phyloP scores from a whole-genome alignment of 2,888 invertebrate species.

The Eupithecia vulgata region DNA sequence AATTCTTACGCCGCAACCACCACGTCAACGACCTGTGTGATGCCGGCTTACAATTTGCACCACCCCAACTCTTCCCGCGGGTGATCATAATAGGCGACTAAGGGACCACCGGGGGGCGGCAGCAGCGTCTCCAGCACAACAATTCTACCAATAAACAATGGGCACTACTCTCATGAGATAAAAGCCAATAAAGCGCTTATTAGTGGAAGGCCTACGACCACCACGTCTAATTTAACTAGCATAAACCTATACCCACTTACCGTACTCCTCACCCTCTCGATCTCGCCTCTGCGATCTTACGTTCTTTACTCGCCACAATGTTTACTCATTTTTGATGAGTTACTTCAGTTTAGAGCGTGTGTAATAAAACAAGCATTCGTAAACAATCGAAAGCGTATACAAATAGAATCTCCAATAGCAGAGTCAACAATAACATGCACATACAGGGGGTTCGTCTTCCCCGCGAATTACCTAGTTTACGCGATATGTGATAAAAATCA shows the following conservation, averaged over 20 bases:
- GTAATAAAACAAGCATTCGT: slow-evolving; percentile 3
- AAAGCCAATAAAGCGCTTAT: too few species aligned
- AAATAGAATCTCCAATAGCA: neutral
- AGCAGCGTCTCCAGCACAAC: too few species aligned
- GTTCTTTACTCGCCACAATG: neutral
- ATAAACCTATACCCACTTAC: neutral
- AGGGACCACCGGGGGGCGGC: too few species aligned
- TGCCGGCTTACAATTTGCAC: too few species aligned
- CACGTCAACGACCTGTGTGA: too few species aligned
- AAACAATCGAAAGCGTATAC: neutral
- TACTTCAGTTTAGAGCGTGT: neutral
- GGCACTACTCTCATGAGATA: too few species aligned
- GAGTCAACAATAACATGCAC: neutral
- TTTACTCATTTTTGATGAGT: neutral
- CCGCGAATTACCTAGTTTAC: neutral
- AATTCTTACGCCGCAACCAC: neutral
- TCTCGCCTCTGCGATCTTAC: neutral
- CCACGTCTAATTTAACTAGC: neutral
- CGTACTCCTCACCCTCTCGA: neutral
- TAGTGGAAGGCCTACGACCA: too few species aligned
- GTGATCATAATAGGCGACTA: too few species aligned
- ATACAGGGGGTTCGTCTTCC: neutral
- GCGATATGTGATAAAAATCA: too few species aligned
- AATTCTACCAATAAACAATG: too few species aligned
- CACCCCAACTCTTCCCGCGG: too few species aligned